Evolutionary conservation across 2,113 vertebrate species (phyloP), one percentile per base, ranked within the genome.

Genomic region (Micromys minutus): DNA sequence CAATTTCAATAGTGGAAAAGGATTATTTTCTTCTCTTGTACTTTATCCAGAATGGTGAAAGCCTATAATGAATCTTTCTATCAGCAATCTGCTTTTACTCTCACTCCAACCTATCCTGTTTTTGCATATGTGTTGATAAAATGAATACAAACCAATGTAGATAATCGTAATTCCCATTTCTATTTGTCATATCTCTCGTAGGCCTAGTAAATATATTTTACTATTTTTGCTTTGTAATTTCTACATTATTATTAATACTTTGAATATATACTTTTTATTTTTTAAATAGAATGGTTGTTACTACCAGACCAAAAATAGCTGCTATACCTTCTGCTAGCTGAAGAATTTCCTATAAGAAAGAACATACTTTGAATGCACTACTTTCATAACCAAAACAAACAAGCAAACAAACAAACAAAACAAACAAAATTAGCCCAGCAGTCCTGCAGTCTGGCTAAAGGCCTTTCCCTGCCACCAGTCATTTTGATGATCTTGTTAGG

Each of bases 201-300:
- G 80, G 50, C 11, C 87, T 90, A 88, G 55, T 90, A 74, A 87
- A 84, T 42, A 42, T 88, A 47, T 50, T 81, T 93, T 59, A 79
- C 74, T 87, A 22, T 76, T 94, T 87, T 91, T 22, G 59, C 83
- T 96, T 91, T 95, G 80, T 85, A 90, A 17, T 42, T 71, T n/a
- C 34, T 67, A 71, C 42, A 55, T 85, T 96, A 59, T 75, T 74
- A 75, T 75, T 87, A 89, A 47, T 67, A 24, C 77, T 91, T 95
- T 79, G 26, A 95, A 75, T 85, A 59, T 29, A 74, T 83, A 80
- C 39, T 9, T 0, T 39, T 42, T 59, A 34, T 50, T 57, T 94
- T 69, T 69, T 52, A 36, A 29, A 83, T 45, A 69, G 50, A 95
- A 6, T 67, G 4, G 1, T 59, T 87, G 19, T n/a, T 81, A 45